Evolutionary conservation across 1,140 invertebrate species (phyloP).

Genomic region (Sipha flava): DNA sequence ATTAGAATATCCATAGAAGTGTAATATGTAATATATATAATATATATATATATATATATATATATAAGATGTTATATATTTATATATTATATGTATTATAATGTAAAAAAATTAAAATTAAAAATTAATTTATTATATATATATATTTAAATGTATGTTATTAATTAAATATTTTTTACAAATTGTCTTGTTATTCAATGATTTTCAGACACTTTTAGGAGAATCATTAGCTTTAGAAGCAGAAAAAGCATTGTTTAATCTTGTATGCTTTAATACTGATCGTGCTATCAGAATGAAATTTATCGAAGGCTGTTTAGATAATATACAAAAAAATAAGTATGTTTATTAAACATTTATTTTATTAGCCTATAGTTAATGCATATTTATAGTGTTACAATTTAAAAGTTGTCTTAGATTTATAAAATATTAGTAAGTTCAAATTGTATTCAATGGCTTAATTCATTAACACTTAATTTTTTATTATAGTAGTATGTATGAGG

Average conservation of each 20-base stretch:
- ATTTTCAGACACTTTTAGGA: slow-evolving; percentile 61
- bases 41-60: too few relatives aligned
- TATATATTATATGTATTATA: not conserved
- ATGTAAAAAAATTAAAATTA: not conserved
- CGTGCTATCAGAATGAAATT: slow-evolving; percentile 83
- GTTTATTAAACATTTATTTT: not conserved
- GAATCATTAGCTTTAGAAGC: slow-evolving; percentile 83
- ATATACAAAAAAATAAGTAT: slow-evolving; percentile 64
- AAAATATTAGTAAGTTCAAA: too few relatives aligned
- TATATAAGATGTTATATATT: too few relatives aligned
- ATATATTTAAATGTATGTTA: slow-evolving; percentile 14
- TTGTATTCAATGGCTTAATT: too few relatives aligned
- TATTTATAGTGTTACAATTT: too few relatives aligned
- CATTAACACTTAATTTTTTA: too few relatives aligned
- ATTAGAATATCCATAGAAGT: too few relatives aligned
- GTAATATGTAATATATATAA: too few relatives aligned
- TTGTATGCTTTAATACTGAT: slow-evolving; percentile 83
- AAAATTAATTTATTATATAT: not conserved
- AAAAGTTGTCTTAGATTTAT: too few relatives aligned
- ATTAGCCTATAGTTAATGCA: too few relatives aligned
- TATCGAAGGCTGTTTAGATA: slow-evolving; percentile 86
- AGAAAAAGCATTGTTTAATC: slow-evolving; percentile 79
- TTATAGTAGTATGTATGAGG: too few relatives aligned
- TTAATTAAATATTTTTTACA: slow-evolving; percentile 11
- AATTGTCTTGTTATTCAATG: slow-evolving; percentile 30